These are phyloP conservation scores for Chesias legatella DNA, from an alignment of 2,888 invertebrate genomes.

Conservation along the genomic window DNA sequence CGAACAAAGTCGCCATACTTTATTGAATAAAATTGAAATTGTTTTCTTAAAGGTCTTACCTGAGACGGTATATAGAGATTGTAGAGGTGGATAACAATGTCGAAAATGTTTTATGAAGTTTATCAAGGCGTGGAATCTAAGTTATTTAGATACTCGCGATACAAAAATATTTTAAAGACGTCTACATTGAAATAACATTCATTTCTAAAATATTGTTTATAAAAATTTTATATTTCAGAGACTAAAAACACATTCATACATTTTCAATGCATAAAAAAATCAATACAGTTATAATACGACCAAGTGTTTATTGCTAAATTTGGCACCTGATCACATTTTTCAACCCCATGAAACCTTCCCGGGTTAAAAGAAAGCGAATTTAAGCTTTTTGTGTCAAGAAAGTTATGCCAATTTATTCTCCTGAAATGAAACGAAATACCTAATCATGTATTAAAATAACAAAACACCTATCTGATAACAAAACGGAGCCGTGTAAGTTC, in stretches of 20 bases:
- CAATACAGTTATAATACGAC: too few species aligned
- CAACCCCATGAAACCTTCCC: too few species aligned
- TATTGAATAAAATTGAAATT: constrained; percentile 46
- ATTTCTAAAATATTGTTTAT: too few species aligned
- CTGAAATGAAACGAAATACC: not conserved
- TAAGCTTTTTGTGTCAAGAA: too few species aligned
- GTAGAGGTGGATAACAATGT: constrained; percentile 2
- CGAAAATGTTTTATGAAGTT: constrained; percentile 5
- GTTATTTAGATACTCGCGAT: not conserved
- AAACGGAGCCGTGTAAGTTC: constrained; percentile 1
- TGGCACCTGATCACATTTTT: too few species aligned
- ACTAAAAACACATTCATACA: too few species aligned
- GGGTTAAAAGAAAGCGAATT: too few species aligned
- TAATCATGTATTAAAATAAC: not conserved
- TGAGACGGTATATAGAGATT: constrained; percentile 23
- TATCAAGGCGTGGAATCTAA: not conserved
- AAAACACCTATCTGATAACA: not conserved
- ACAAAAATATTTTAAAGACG: constrained; percentile 1
- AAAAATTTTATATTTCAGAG: too few species aligned
- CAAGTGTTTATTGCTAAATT: too few species aligned
- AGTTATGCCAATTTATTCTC: too few species aligned
- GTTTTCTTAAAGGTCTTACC: constrained; percentile 34
- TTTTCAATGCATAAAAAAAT: too few species aligned
- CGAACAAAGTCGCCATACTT: constrained; percentile 43
- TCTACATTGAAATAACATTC: too few species aligned